Evolutionary conservation across 1,140 invertebrate genomes (phyloP), one percentile per base, ranked within the genome.

Genomic region (Rhynchophorus ferrugineus): DNA sequence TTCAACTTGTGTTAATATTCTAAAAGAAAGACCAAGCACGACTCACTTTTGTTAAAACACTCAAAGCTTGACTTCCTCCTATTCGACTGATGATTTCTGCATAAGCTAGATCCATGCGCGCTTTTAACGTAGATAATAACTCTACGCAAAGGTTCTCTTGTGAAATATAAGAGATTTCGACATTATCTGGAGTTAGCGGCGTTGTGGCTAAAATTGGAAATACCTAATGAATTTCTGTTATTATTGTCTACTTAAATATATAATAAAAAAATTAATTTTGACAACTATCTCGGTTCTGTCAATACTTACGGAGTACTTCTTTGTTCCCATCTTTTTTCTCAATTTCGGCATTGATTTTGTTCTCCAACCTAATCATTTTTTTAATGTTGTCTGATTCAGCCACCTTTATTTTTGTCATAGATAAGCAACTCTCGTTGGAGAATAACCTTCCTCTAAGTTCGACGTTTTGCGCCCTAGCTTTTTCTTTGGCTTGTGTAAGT

Each of bases 31-130:
- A n/a, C n/a, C n/a, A n/a, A n/a, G n/a, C n/a, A n/a, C n/a, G n/a
- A n/a, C n/a, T 8, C 29, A 55, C 53, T 48, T 66, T 65, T 14
- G 64, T 68, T 41, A 68, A 51, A 18, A 67, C 62, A 14, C 61
- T 61, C 16, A 66, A 56, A 0, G 65, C 65, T 53, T 69, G 63
- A 21, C 39, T 59, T 17, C 65, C 64, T 16, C 65, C 65, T 21
- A 69, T 68, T 3, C 64, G 56, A 29, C 61, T 62, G 14, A 69
- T 62, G 22, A 69, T 63, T 58, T 68, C 68, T 2, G 66, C 65
- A 48, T 66, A 68, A 13, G 63, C 61, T 14, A 69, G 45, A 58
- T 69, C 68, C 61, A 69, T 64, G 9, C 66, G 61, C 16, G 61
- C 42, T 60, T 66, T 66, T 13, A 69, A 57, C 59, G 68, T 69